These are phyloP conservation scores for Pemphigus obesinymphae DNA, from an alignment of 1,140 invertebrate genomes.

Conservation along the genomic window DNA sequence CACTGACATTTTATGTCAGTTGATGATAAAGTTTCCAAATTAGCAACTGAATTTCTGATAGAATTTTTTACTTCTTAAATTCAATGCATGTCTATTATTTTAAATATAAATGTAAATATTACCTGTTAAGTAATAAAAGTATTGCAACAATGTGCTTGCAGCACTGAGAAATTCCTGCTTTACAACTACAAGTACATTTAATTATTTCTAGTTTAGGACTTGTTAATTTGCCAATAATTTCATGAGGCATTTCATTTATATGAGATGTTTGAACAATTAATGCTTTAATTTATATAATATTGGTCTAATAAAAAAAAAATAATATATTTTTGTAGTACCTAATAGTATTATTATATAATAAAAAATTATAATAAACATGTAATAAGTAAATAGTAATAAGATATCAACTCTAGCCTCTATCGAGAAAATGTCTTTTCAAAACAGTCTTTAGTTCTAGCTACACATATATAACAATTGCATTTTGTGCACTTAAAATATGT, in stretches of 20 bases:
- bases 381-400: too few species aligned
- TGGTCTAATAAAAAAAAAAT: not conserved
- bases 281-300: not conserved
- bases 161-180: not conserved
- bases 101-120: not conserved
- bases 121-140: not conserved
- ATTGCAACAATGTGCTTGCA: not conserved
- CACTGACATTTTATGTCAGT: not conserved
- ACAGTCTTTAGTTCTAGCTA: too few species aligned
- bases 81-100: not conserved
- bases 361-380: too few species aligned
- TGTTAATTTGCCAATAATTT: not conserved
- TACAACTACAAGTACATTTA: not conserved
- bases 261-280: not conserved
- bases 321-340: too few species aligned
- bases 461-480: too few species aligned
- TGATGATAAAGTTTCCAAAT: not conserved
- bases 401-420: too few species aligned
- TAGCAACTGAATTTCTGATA: not conserved
- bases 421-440: too few species aligned
- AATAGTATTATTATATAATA: too few species aligned
- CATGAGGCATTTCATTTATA: not conserved
- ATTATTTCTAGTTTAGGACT: not conserved
- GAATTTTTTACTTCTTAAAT: not conserved
- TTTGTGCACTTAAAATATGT: too few species aligned